These are phyloP conservation scores for Lepisosteus oculatus DNA, from an alignment of 2,113 vertebrate species.

Conservation along the genomic window DNA sequence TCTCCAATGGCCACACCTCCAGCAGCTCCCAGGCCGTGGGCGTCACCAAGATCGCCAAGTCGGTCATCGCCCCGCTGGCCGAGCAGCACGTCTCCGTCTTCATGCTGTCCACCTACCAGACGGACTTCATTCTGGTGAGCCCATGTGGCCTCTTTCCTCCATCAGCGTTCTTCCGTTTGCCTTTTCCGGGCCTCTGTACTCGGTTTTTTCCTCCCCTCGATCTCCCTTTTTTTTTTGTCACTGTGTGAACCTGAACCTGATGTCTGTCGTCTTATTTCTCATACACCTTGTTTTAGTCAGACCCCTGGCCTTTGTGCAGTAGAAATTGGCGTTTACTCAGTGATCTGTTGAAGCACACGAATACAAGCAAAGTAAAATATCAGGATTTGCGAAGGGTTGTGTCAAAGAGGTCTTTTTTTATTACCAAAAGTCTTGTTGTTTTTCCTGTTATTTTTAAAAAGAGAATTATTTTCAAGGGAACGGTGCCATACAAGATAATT, in stretches of 20 bases:
- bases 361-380: too few relatives aligned
- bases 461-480: too few relatives aligned
- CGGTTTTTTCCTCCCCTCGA: not conserved
- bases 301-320: not conserved
- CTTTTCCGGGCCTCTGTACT: not conserved
- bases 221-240: not conserved
- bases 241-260: too few relatives aligned
- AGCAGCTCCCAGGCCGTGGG: slow-evolving; percentile 83
- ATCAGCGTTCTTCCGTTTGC: not conserved
- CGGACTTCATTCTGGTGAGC: slow-evolving; percentile 86
- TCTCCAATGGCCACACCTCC: slow-evolving; percentile 76
- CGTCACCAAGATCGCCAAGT: slow-evolving; percentile 93
- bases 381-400: too few relatives aligned
- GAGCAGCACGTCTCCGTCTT: slow-evolving; percentile 94
- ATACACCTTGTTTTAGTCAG: not conserved
- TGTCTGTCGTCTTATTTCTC: too few relatives aligned
- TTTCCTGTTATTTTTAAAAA: too few relatives aligned
- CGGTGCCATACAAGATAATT: too few relatives aligned
- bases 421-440: too few relatives aligned
- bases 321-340: too few relatives aligned
- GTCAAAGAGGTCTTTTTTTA: too few relatives aligned
- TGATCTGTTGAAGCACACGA: too few relatives aligned
- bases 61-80: slow-evolving; percentile 86
- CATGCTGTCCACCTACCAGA: slow-evolving; percentile 94
- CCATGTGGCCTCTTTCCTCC: not conserved